Base-by-base conservation (phyloP, 2,888 invertebrate genomes). In the Xestia c-nigrum region DNA sequence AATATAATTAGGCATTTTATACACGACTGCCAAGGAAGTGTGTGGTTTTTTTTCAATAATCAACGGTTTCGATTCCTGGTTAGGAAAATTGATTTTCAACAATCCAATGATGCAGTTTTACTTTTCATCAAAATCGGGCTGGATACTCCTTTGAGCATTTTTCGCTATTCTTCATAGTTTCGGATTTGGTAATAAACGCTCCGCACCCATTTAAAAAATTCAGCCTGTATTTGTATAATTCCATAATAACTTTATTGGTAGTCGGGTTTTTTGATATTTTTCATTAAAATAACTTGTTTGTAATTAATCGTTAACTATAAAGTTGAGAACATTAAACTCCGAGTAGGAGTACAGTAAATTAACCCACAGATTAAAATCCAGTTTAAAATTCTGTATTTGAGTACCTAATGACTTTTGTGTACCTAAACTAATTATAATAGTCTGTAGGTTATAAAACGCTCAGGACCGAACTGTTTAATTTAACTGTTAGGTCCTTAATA, bases 401-500 rank as follows among this genome's bases (percentile, higher is more conserved):
- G 72, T 16, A n/a, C n/a, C n/a, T n/a, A 31, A 52, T 6, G 5
- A 47, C 14, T 47, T 52, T 24, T 24, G 40, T 2, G 10, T 55
- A 31, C 31, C 31, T 31, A 40, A 69, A 31, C 6, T 10, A 31
- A 69, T 10, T 40, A 6, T 31, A 31, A 71, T 46, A 46, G 1
- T 46, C 9, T 72, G 19, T 46, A 1, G 7, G n/a, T 80, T n/a
- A 12, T 24, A 38, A 72, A 76, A 52, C 21, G 7, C 3, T 24
- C 4, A 38, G 16, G 5, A 21, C 0, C 1, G 43, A 40, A 50
- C 59, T 61, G 55, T 63, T 40, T 12, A 57, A 73, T 63, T 40
- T 12, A 57, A 79, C 21, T 71, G 80, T 72, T 72, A 55, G 43
- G 21, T 59, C 59, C 81, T 65, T 65, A 68, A 61, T 71, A 79